Conservation (phyloP, 2,797 vertebrate genomes). For the Hemitrygon akajei region DNA sequence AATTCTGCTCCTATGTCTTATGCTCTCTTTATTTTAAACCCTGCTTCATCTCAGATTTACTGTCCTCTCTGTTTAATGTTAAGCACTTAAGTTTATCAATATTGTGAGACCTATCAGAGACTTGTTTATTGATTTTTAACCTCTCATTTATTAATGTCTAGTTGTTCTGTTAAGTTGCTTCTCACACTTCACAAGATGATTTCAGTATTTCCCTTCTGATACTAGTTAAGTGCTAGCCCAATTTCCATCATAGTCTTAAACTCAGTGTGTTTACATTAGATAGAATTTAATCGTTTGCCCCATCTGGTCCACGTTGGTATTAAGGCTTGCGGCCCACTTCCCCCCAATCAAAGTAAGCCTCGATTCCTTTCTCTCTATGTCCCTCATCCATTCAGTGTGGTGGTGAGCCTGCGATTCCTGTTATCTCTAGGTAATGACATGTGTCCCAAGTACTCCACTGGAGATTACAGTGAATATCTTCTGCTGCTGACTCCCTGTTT, state of each 20-base stretch:
- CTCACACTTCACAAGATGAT: not conserved
- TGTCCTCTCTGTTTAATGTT: not conserved
- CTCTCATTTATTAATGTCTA: not conserved
- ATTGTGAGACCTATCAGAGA: not conserved
- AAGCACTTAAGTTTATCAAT: slow-evolving; percentile 20
- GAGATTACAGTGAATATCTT: not conserved
- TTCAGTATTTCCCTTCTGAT: not conserved
- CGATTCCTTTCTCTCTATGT: not conserved
- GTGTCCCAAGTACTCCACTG: too few species aligned
- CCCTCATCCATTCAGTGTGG: not conserved
- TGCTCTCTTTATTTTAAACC: not conserved
- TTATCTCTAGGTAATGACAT: not conserved
- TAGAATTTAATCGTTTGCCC: not conserved
- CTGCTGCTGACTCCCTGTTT: not conserved
- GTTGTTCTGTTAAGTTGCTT: not conserved
- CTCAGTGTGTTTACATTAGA: not conserved
- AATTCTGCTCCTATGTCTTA: too few species aligned
- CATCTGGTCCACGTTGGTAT: not conserved
- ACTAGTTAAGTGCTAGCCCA: not conserved
- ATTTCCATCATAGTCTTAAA: not conserved
- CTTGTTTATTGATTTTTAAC: slow-evolving; percentile 16
- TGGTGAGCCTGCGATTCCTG: not conserved
- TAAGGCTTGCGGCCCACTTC: not conserved
- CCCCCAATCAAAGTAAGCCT: not conserved
- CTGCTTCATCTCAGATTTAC: not conserved